Evolutionary conservation across 2,113 vertebrate genomes (phyloP).

Genomic region (Micronycteris hirsuta): DNA sequence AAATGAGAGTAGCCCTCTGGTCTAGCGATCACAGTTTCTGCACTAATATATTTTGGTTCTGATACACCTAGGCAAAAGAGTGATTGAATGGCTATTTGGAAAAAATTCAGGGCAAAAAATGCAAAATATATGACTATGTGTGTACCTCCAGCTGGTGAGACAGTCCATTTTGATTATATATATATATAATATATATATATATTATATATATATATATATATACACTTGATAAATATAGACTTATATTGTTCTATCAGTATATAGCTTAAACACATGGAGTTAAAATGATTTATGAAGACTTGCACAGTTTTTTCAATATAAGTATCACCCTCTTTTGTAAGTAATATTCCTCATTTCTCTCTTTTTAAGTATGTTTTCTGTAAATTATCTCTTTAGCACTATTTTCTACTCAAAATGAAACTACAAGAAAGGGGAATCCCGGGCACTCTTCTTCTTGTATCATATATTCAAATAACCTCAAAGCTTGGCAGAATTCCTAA

Average conservation of each 20-base stretch:
- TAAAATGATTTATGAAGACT: slow-evolving; percentile 13
- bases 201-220: too few relatives aligned
- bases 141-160: not conserved
- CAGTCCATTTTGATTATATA: not conserved
- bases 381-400: slow-evolving; percentile 57
- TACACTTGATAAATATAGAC: not conserved
- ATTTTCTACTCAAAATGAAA: slow-evolving; percentile 56
- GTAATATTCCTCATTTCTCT: slow-evolving; percentile 1
- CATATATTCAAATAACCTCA: slow-evolving; percentile 52
- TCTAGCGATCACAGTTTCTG: slow-evolving; percentile 22
- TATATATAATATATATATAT: not conserved
- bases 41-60: not conserved
- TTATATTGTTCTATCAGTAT: not conserved
- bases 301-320: not conserved
- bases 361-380: slow-evolving; percentile 47
- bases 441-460: slow-evolving; percentile 54
- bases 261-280: not conserved
- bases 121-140: not conserved
- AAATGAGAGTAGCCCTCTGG: not conserved
- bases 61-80: not conserved
- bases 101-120: not conserved
- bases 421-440: slow-evolving; percentile 53
- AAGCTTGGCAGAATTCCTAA: slow-evolving; percentile 51
- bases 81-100: not conserved
- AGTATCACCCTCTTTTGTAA: not conserved